Evolutionary conservation across 1,140 invertebrate species (phyloP).

Genomic region (Euborellia annulipes): DNA sequence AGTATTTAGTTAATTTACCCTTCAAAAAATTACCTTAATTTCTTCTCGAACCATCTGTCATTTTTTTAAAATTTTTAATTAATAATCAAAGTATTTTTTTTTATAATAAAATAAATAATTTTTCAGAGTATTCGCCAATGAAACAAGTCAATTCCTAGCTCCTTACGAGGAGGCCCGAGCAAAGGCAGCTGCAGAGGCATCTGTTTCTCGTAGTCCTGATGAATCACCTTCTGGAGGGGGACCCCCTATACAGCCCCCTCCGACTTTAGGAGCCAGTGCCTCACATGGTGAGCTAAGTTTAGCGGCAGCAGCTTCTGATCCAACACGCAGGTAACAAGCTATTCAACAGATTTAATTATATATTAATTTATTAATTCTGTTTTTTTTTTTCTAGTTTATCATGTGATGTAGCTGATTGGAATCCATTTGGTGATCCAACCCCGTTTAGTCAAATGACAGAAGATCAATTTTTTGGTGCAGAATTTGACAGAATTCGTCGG

Average conservation of each 20-base stretch:
- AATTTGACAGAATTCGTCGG: slow-evolving; percentile 69
- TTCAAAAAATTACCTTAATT: too few species aligned
- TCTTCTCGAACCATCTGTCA: too few species aligned
- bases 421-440: slow-evolving; percentile 53
- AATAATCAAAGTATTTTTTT: neutral
- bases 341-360: neutral
- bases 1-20: too few species aligned
- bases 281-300: slow-evolving; percentile 11
- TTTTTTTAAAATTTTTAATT: neutral
- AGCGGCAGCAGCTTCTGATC: neutral
- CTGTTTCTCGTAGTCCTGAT: slow-evolving; percentile 30
- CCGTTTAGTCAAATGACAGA: slow-evolving; percentile 62
- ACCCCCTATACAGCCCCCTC: slow-evolving; percentile 1
- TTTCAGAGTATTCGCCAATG: slow-evolving; percentile 52
- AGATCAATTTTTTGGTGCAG: slow-evolving; percentile 71
- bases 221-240: slow-evolving; percentile 19
- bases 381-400: slow-evolving; percentile 29
- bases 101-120: slow-evolving; percentile 6
- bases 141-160: slow-evolving; percentile 57
- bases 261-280: slow-evolving; percentile 9
- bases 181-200: slow-evolving; percentile 29
- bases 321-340: neutral
- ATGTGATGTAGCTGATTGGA: slow-evolving; percentile 53
- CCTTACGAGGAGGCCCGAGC: slow-evolving; percentile 31
- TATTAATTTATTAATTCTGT: slow-evolving; percentile 11